Base-by-base conservation (phyloP, 2,113 vertebrate genomes). In the Oophaga pumilio region DNA sequence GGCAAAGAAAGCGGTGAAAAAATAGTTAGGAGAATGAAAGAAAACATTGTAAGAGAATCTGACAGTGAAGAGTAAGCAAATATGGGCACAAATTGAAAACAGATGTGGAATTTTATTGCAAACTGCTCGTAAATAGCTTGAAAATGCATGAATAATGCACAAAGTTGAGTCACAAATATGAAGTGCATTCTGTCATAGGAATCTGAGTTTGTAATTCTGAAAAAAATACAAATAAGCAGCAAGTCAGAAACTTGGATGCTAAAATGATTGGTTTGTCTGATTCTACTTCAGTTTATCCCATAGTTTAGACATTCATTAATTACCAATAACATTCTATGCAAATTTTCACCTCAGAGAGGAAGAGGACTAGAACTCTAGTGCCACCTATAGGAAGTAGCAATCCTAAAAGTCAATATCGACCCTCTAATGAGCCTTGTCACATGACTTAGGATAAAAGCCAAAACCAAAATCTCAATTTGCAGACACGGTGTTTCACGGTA, bases 61-160 rank as follows among this genome's bases (percentile, higher is more conserved):
- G 81, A 83, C 81, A 83, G 81, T 69, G 49, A 83, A 68, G 81
- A 52, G 81, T 26, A 83, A 69, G 81, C 64, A 83, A 83, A 69
- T 83, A 69, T 83, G 62, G 62, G 62, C 81, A 69, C 33, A 83
- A 82, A 83, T 83, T 83, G 62, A 69, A 83, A 83, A 83, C 81
- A 83, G 81, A 83, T 83, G 81, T 83, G 49, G 49, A 83, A 68
- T 83, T 83, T 69, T 83, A 83, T 69, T 83, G 62, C 66, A 83
- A 69, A 69, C 81, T 83, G 81, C 43, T 83, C 62, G 62, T 26
- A 69, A 83, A 83, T 69, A 69, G 62, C 49, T 69, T 22, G 14
- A 52, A 83, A 83, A 83, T 83, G 43, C 81, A 83, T 83, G 43
- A 52, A 83, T 69, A 69, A 69, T 83, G 62, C 50, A 66, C 28